phyloP scores from a whole-genome alignment of 2,113 vertebrate genomes.

The Leucoraja erinaceus region DNA sequence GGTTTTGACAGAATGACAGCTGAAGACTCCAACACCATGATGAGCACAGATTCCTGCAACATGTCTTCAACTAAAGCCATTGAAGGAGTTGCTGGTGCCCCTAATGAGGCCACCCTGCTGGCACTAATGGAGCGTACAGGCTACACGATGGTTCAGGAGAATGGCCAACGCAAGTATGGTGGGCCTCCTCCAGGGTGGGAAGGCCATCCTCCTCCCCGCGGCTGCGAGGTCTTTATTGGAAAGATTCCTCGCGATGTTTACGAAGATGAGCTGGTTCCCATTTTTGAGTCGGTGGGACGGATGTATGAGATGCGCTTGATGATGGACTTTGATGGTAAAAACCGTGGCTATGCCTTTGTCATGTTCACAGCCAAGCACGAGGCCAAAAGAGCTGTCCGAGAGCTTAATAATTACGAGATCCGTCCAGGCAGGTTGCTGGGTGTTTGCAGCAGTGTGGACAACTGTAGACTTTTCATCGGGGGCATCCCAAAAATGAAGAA shows the following conservation, averaged over 20 bases:
- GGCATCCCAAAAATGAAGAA: constrained; percentile 98
- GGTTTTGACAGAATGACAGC: constrained; percentile 92
- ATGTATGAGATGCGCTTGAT: constrained; percentile 98
- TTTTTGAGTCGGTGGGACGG: constrained; percentile 82
- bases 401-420: constrained; percentile 96
- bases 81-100: constrained; percentile 76
- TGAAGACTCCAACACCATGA: constrained; percentile 82
- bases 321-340: constrained; percentile 99
- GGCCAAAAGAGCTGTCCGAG: constrained; percentile 86
- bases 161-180: constrained; percentile 89
- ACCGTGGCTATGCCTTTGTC: constrained; percentile 90
- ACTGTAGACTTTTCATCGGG: constrained; percentile 96
- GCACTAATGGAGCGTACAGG: constrained; percentile 85
- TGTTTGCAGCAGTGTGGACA: constrained; percentile 93
- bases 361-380: constrained; percentile 93
- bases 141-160: constrained; percentile 91
- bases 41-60: constrained; percentile 72
- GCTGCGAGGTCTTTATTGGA: constrained; percentile 95
- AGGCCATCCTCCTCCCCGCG: constrained; percentile 75
- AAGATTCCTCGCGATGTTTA: constrained; percentile 96
- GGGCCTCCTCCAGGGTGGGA: constrained; percentile 89
- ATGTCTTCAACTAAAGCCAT: constrained; percentile 59
- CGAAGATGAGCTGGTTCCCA: constrained; percentile 90
- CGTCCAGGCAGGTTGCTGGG: constrained; percentile 87
- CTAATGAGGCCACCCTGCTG: constrained; percentile 78